Percentiles rank a stretch among this genome's conserved stretches.
phyloP scores from a whole-genome alignment of 2,797 vertebrate species.

The Astyanax mexicanus region DNA sequence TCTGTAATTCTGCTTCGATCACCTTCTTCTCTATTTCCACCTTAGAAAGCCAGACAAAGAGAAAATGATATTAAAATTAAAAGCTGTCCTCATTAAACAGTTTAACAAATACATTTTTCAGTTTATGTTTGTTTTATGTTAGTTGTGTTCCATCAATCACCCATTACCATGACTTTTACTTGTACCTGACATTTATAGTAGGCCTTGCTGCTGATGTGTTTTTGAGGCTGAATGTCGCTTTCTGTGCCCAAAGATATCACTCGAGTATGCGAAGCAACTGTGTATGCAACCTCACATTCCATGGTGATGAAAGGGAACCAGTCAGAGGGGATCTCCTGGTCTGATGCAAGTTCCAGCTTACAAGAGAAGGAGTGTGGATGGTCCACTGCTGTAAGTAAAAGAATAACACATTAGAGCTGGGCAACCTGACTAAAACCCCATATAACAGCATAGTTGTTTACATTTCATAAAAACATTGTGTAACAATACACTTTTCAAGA shows the following conservation, averaged over 20 bases:
- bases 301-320: slow-evolving; percentile 93
- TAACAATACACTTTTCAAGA: too few relatives aligned
- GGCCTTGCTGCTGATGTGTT: slow-evolving; percentile 86
- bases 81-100: background rate
- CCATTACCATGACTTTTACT: too few relatives aligned
- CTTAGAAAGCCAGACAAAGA: slow-evolving; percentile 67
- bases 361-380: slow-evolving; percentile 95
- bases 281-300: slow-evolving; percentile 88
- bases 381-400: slow-evolving; percentile 80
- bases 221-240: slow-evolving; percentile 93
- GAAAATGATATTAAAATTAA: background rate
- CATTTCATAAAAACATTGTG: too few relatives aligned
- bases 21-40: slow-evolving; percentile 97
- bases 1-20: slow-evolving; percentile 88
- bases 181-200: slow-evolving; percentile 94
- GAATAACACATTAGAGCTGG: too few relatives aligned
- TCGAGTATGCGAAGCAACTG: slow-evolving; percentile 85
- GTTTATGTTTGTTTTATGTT: too few relatives aligned
- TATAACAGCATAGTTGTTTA: too few relatives aligned
- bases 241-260: slow-evolving; percentile 89
- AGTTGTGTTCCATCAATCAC: too few relatives aligned
- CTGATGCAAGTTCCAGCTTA: slow-evolving; percentile 94
- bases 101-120: too few relatives aligned
- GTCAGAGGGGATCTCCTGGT: slow-evolving; percentile 93
- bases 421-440: too few relatives aligned